Conservation (phyloP, 2,888 invertebrate species). For the Cosmorhoe ocellata region DNA sequence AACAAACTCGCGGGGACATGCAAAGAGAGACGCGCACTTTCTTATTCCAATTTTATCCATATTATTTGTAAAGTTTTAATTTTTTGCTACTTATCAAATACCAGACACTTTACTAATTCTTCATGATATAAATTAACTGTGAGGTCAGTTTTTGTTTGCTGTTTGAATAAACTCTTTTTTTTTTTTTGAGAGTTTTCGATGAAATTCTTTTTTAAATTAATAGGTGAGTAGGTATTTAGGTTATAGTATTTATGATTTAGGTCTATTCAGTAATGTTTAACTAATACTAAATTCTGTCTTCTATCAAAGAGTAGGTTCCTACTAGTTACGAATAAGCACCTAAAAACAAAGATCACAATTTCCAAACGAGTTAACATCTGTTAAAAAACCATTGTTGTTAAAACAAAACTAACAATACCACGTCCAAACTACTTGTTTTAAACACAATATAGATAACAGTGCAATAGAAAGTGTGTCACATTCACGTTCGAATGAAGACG, state of each 20-base stretch:
- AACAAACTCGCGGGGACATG: conserved; percentile 81
- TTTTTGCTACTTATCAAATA: not conserved
- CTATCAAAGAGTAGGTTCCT: no score
- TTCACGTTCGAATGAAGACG: conserved; percentile 74
- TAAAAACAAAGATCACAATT: conserved; percentile 19
- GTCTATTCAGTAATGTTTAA: no score
- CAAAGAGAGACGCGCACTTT: conserved; percentile 51
- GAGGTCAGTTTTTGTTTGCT: no score
- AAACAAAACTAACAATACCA: conserved; percentile 57
- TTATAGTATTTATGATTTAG: no score
- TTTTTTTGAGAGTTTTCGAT: no score
- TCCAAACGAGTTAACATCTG: conserved; percentile 25
- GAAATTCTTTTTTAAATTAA: no score
- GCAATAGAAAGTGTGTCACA: conserved; percentile 76
- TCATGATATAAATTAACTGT: no score
- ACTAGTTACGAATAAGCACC: no score
- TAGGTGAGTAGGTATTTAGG: no score
- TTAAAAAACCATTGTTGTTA: conserved; percentile 52
- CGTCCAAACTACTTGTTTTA: conserved; percentile 61
- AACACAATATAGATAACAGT: conserved; percentile 68
- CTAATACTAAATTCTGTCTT: no score
- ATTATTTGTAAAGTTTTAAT: conserved; percentile 17
- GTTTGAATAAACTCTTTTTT: no score
- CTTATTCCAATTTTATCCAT: conserved; percentile 40
- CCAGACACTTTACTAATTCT: not conserved